These are phyloP conservation scores for Tuta absoluta DNA, from an alignment of 2,888 invertebrate species.

Conservation along the genomic window DNA sequence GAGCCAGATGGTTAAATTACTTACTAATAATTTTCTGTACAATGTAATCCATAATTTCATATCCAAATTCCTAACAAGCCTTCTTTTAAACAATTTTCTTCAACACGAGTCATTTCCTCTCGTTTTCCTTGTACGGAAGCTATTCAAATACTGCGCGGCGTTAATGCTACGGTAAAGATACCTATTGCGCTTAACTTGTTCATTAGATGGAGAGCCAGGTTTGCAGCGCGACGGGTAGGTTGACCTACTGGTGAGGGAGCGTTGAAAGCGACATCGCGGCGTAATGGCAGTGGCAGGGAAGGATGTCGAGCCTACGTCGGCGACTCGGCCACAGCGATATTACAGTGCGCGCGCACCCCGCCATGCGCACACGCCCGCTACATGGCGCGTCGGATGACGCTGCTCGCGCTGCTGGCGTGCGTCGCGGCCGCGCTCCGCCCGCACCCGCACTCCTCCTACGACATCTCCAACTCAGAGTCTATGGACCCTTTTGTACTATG, in stretches of 20 bases:
- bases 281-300: conserved; percentile 71
- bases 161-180: background rate
- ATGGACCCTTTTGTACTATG: conserved; percentile 62
- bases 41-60: background rate
- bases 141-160: background rate
- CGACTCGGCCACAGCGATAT: conserved; percentile 47
- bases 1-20: too few relatives aligned
- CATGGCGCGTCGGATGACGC: conserved; percentile 80
- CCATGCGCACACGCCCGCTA: conserved; percentile 76
- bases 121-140: background rate
- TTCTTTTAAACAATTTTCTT: background rate
- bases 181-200: conserved; percentile 24
- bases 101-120: background rate
- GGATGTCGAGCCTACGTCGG: conserved; percentile 53
- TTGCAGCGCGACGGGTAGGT: conserved; percentile 41
- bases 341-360: conserved; percentile 79
- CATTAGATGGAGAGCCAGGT: conserved; percentile 41
- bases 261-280: conserved; percentile 70
- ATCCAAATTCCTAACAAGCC: background rate
- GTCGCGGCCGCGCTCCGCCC: conserved; percentile 59
- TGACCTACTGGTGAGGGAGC: conserved; percentile 69
- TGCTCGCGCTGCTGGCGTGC: conserved; percentile 70
- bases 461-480: conserved; percentile 58
- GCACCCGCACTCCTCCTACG: conserved; percentile 43
- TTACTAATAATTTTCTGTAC: too few relatives aligned